Evolutionary conservation across 2,888 invertebrate genomes (phyloP), one percentile per base, ranked within the genome.

Genomic region (Serrognathus titanus): DNA sequence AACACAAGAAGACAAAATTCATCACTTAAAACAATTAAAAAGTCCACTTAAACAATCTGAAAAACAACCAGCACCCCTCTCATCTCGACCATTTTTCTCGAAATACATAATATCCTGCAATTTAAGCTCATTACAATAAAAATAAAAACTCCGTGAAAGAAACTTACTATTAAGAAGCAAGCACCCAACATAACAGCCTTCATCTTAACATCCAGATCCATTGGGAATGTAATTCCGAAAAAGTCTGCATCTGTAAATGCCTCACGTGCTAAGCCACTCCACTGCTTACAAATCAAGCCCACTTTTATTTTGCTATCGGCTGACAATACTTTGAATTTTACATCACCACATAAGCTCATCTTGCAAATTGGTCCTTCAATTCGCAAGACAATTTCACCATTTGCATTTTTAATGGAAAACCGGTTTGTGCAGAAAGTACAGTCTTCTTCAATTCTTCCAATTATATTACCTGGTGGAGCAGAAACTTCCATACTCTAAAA

Each of bases 151-250:
- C 7, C 7, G 13, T 8, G 7, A 11, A 7, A 6, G 6, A 7
- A 41, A 45, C 45, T 45, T n/a, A 45, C 89, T 70, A 89, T 86
- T 46, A 89, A 78, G 73, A 89, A 85, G 69, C 88, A 85, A 12
- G 88, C 88, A 49, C 87, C 89, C 12, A 90, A 75, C 61, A 89
- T 77, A 5, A 87, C 84, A 0, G 88, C 88, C 71, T 90, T 90
- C 77, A 88, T 85, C 73, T 85, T 85, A 48, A 88, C 88, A 72
- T 92, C 92, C 68, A 94, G 78, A 73, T 93, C 92, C 78, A 87
- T 78, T 0, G 94, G 94, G 74, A 94, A 94, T 9, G 83, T 83
- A 56, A 94, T 85, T 31, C 91, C 92, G 75, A 93, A 94, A 73
- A 86, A 85, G 74, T 93, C 92, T 0, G 90, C 81, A 75, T 91